Conservation (phyloP, 2,113 vertebrate genomes). For the Vulpes vulpes region DNA sequence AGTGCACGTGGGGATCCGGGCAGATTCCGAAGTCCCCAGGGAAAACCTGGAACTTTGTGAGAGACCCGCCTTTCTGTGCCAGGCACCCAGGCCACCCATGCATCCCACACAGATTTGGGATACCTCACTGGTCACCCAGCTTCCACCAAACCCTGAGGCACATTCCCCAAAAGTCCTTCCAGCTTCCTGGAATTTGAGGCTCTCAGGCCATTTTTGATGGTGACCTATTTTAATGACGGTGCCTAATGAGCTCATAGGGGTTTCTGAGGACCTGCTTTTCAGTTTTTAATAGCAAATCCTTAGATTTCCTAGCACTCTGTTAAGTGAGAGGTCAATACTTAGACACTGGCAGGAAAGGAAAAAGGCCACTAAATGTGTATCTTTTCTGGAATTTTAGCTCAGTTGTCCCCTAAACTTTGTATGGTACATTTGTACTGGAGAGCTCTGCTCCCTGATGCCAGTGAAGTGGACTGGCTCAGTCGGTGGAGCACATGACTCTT, state of each 20-base stretch:
- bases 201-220: neutral
- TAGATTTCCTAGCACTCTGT: accelerated
- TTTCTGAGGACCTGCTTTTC: accelerated
- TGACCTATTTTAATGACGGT: accelerated
- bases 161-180: accelerated
- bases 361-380: accelerated
- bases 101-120: accelerated
- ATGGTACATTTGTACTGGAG: neutral
- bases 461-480: accelerated
- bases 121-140: accelerated
- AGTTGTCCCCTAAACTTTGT: neutral
- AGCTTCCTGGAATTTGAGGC: neutral
- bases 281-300: neutral
- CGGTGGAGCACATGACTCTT: neutral
- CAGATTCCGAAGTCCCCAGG: accelerated
- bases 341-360: accelerated
- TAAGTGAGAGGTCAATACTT: accelerated
- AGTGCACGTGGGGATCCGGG: accelerated
- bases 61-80: accelerated
- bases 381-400: neutral
- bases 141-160: no score
- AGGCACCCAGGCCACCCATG: accelerated
- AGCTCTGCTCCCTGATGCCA: neutral
- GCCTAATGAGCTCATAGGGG: accelerated
- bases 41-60: accelerated